Percentiles rank a stretch among this genome's conserved stretches.
phyloP scores from a whole-genome alignment of 2,888 invertebrate species.

The Dolomedes plantarius region DNA sequence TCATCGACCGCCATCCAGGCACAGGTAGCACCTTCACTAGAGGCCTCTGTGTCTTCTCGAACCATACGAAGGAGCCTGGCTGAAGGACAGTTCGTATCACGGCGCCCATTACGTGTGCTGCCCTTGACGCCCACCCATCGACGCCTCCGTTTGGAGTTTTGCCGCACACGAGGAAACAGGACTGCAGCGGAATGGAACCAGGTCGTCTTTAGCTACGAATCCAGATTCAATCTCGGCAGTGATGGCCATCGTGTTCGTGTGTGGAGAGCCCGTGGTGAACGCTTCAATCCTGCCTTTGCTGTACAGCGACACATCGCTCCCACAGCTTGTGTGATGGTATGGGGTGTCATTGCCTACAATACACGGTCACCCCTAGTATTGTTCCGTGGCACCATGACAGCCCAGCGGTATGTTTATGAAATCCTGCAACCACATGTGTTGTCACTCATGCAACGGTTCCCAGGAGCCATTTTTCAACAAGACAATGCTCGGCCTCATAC shows the following conservation, averaged over 20 bases:
- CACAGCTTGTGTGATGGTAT: conserved; percentile 3
- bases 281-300: background rate
- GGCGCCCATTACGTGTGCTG: conserved; percentile 2
- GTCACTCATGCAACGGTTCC: too few species aligned
- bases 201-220: conserved; percentile 11
- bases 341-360: background rate
- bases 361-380: background rate
- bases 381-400: conserved; percentile 9
- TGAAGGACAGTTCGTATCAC: conserved; percentile 1
- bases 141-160: conserved; percentile 9
- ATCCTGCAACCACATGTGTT: too few species aligned
- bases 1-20: background rate
- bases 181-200: conserved; percentile 18
- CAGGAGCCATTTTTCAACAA: too few species aligned
- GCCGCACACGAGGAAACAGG: background rate
- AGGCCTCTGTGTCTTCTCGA: background rate
- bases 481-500: background rate
- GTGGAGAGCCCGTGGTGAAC: background rate
- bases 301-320: background rate
- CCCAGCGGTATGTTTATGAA: background rate
- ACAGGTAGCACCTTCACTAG: background rate
- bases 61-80: conserved; percentile 11
- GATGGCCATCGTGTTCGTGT: background rate
- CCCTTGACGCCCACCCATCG: background rate
- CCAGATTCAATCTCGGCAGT: conserved; percentile 10